Base-by-base conservation (phyloP, 1,140 invertebrate genomes). In the Holcopasites calliopsidis region DNA sequence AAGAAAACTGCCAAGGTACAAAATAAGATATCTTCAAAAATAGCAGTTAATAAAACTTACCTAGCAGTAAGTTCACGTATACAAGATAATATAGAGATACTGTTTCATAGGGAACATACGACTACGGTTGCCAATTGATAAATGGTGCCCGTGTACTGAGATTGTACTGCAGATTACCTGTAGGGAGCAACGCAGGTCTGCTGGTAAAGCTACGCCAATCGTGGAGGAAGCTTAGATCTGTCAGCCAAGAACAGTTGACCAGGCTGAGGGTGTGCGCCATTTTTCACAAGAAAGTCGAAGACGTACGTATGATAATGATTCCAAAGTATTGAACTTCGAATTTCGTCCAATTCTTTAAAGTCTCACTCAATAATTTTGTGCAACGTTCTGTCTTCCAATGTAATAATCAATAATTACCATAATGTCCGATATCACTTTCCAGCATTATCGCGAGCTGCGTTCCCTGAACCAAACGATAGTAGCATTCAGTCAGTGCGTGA, bases 221-320 rank as follows among this genome's bases (percentile, higher is more conserved):
- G 2, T 97, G 96, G 96, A 93, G 94, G 73, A 92, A 93, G 69
- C 92, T 96, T 13, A 92, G 95, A 50, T 92, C 92, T 3, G 94
- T 96, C 44, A 94, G 94, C 66, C 95, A 95, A 87, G 95, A 96
- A 89, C 95, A 96, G 85, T 93, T 96, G 88, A 96, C 95, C 0
- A 92, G 96, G 11, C 90, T 96, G 6, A 92, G 95, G 75, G 95
- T 96, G 8, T 95, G 95, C 1, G 95, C 95, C 16, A 94, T 96
- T 47, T 96, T 96, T 83, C 94, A 96, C 88, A 92, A 95, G 74
- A 95, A 94, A 62, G 94, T 96, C 50, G 94, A 96, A 84, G 94
- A 96, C 87, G 91, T 91, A 79, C 73, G 87, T 13, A 52, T 44
- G 44, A n/a, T 73, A 49, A 54, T 31, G 7, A 52, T 28, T 52